Evolutionary conservation across 2,888 invertebrate genomes (phyloP).

Genomic region (Cephus pulcher): DNA sequence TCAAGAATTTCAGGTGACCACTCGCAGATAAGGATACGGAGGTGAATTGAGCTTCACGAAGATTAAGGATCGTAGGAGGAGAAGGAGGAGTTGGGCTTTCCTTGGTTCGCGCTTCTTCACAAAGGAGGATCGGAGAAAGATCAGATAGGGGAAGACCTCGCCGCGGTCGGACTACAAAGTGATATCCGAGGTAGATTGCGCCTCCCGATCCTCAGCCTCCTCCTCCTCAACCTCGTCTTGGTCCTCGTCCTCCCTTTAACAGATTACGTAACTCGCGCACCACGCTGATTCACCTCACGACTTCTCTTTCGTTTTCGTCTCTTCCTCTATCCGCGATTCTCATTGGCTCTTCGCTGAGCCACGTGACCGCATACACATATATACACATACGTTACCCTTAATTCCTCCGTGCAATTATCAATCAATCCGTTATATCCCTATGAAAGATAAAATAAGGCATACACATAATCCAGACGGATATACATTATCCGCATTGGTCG

Average conservation of each 20-base stretch:
- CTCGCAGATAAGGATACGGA: not conserved
- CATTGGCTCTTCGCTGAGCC: constrained; percentile 1
- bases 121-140: constrained; percentile 35
- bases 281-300: constrained; percentile 46
- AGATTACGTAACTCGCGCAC: constrained; percentile 56
- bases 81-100: constrained; percentile 18
- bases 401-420: not conserved
- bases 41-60: not conserved
- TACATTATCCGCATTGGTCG: not conserved
- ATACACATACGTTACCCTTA: not conserved
- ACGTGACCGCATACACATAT: not conserved
- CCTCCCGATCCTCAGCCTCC: constrained; percentile 41
- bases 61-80: not conserved
- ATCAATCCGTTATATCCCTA: not conserved
- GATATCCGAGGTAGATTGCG: constrained; percentile 58
- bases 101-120: constrained; percentile 23
- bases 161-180: constrained; percentile 61
- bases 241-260: constrained; percentile 28
- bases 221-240: not conserved
- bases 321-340: constrained; percentile 11
- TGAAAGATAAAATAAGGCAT: not conserved
- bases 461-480: not conserved
- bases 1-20: not conserved
- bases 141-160: constrained; percentile 52
- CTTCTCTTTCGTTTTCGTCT: not conserved